Evolutionary conservation across 2,888 invertebrate genomes (phyloP).

Genomic region (Leucania comma): DNA sequence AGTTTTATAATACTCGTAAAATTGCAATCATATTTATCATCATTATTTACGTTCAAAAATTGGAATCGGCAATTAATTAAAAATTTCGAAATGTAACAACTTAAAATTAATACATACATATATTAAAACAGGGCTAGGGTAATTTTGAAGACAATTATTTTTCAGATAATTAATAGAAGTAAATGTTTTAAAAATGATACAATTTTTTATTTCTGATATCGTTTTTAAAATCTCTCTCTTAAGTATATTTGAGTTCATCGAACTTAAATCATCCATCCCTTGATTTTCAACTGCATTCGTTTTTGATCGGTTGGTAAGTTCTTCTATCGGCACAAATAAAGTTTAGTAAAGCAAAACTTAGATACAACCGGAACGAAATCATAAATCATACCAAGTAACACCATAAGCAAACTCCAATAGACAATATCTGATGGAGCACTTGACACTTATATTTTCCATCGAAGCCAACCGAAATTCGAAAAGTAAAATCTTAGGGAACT

Average conservation of each 20-base stretch:
- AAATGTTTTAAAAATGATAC: too few species aligned
- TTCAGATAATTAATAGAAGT: too few species aligned
- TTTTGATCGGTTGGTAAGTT: conserved; percentile 50
- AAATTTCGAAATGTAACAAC: too few species aligned
- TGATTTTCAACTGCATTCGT: conserved; percentile 21
- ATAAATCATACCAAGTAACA: conserved; percentile 82
- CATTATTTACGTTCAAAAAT: too few species aligned
- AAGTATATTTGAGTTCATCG: background rate
- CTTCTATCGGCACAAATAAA: conserved; percentile 51
- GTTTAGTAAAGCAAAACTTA: conserved; percentile 67
- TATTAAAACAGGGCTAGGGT: too few species aligned
- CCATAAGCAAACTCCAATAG: conserved; percentile 79
- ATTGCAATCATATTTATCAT: background rate
- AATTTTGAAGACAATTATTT: too few species aligned
- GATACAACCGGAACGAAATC: conserved; percentile 76
- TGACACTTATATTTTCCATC: conserved; percentile 42
- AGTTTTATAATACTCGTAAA: too few species aligned
- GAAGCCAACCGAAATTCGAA: conserved; percentile 24
- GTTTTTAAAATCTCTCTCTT: too few species aligned
- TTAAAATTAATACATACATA: too few species aligned
- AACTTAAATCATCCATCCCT: conserved; percentile 21
- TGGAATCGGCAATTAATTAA: too few species aligned
- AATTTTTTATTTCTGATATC: too few species aligned
- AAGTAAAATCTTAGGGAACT: conserved; percentile 16
- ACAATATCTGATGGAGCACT: conserved; percentile 78